phyloP scores from a whole-genome alignment of 1,140 invertebrate species.

The Camponotus pennsylvanicus region DNA sequence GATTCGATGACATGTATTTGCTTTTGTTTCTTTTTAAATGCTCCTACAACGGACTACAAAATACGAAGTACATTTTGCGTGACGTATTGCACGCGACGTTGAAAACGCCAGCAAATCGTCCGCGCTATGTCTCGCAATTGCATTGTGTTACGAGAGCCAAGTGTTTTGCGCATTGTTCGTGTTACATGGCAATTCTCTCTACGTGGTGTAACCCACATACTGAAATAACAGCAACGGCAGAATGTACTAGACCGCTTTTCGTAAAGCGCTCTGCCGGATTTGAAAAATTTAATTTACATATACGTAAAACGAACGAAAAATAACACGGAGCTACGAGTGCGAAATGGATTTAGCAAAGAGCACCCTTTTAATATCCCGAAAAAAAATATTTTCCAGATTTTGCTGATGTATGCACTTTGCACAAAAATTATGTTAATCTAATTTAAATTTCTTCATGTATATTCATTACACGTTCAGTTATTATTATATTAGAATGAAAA shows the following conservation, averaged over 20 bases:
- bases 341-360: slow-evolving; percentile 3
- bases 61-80: slow-evolving; percentile 22
- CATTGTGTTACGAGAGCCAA: slow-evolving; percentile 44
- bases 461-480: not conserved
- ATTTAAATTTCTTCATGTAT: not conserved
- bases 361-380: not conserved
- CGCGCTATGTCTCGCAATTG: slow-evolving; percentile 31
- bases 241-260: slow-evolving; percentile 34
- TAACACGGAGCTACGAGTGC: not conserved
- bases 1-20: not conserved
- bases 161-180: slow-evolving; percentile 46
- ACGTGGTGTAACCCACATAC: slow-evolving; percentile 35
- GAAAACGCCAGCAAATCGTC: slow-evolving; percentile 48
- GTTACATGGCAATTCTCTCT: slow-evolving; percentile 34
- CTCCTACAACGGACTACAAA: not conserved
- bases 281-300: slow-evolving; percentile 44
- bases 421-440: not conserved
- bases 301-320: not conserved
- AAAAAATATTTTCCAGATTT: not conserved
- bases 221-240: slow-evolving; percentile 30
- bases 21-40: not conserved
- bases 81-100: slow-evolving; percentile 42
- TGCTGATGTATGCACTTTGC: not conserved
- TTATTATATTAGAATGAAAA: not conserved
- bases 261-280: not conserved